Percentiles rank a stretch among this genome's conserved stretches.
Evolutionary conservation across 2,888 invertebrate genomes (phyloP).

Genomic region (Esperia sulphurella): DNA sequence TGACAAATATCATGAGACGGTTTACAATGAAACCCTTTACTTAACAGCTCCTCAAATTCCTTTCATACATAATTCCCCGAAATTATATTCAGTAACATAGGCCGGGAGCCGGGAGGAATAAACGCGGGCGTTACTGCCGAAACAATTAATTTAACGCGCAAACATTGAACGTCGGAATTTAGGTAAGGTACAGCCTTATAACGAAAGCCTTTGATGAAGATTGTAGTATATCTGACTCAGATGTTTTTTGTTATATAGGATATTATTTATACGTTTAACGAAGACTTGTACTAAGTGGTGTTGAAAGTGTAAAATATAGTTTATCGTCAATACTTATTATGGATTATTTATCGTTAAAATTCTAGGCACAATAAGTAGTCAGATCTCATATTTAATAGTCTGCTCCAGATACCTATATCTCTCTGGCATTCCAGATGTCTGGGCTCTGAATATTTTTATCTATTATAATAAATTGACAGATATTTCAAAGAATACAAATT

Average conservation of each 20-base stretch:
- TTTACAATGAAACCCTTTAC: constrained; percentile 15
- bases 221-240: background rate
- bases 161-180: constrained; percentile 25
- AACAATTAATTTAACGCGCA: constrained; percentile 47
- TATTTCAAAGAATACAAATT: too few species aligned
- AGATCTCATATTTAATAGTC: too few species aligned
- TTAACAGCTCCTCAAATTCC: constrained; percentile 17
- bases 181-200: background rate
- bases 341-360: too few species aligned
- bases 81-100: constrained; percentile 22
- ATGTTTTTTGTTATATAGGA: background rate
- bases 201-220: constrained; percentile 5
- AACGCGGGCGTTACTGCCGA: constrained; percentile 24
- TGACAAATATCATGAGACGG: background rate
- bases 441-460: too few species aligned
- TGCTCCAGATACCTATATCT: too few species aligned
- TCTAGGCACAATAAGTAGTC: too few species aligned
- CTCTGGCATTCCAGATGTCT: too few species aligned
- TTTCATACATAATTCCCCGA: constrained; percentile 17
- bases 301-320: too few species aligned
- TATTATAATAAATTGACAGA: too few species aligned
- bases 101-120: constrained; percentile 16
- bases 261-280: too few species aligned
- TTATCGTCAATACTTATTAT: too few species aligned
- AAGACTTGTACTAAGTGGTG: too few species aligned